phyloP scores from a whole-genome alignment of 2,797 vertebrate genomes.

The Clarias laeviceps region DNA sequence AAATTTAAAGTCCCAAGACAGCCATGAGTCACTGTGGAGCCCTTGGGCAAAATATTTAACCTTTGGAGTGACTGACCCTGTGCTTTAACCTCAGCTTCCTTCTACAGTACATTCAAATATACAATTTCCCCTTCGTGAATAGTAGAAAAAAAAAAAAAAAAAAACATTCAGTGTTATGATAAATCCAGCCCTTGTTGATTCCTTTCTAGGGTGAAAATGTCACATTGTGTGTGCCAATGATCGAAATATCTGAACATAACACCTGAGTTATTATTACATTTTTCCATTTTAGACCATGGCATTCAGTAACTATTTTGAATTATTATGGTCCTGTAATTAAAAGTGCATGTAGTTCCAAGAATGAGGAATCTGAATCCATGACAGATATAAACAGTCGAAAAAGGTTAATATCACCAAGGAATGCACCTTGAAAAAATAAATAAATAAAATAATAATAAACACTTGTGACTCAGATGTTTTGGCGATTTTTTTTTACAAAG shows the following conservation, averaged over 20 bases:
- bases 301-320: neutral
- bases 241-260: neutral
- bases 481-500: too few species aligned
- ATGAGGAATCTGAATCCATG: neutral
- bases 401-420: neutral
- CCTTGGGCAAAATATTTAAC: neutral
- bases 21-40: neutral
- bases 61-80: neutral
- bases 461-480: neutral
- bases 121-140: constrained; percentile 2
- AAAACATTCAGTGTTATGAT: neutral
- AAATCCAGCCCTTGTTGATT: neutral
- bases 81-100: neutral
- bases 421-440: too few species aligned
- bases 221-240: neutral
- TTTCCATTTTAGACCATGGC: neutral
- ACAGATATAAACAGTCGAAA: neutral
- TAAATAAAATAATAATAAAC: too few species aligned
- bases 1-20: neutral
- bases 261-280: neutral
- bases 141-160: too few species aligned
- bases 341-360: neutral
- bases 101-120: neutral
- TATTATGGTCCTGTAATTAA: constrained; percentile 3
- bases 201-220: neutral